Conservation (phyloP, 2,113 vertebrate genomes). For the Cathartes aura region DNA sequence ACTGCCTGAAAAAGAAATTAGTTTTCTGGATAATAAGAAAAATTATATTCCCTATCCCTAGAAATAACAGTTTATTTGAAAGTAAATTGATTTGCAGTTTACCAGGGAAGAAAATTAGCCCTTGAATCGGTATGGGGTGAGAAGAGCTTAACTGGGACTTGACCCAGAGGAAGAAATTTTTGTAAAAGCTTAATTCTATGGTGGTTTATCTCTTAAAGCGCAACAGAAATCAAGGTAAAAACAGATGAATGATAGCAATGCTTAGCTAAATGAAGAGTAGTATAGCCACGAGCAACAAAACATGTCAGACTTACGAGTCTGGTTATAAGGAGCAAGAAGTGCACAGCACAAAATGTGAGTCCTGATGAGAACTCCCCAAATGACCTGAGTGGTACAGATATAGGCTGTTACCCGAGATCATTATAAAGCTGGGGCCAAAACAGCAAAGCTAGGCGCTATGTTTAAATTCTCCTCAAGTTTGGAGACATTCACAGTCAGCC, state of each 20-base stretch:
- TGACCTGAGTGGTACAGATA: not conserved
- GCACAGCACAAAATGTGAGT: not conserved
- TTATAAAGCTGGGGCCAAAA: not conserved
- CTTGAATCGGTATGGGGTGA: not conserved
- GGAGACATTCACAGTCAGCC: not conserved
- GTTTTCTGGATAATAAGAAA: not conserved
- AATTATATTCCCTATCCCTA: not conserved
- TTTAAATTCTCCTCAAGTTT: not conserved
- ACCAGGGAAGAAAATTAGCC: not conserved
- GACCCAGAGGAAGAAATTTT: not conserved
- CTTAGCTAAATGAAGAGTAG: not conserved
- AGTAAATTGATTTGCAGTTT: not conserved
- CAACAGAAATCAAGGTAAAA: not conserved
- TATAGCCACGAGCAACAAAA: not conserved
- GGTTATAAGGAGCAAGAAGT: not conserved
- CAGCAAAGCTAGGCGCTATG: not conserved
- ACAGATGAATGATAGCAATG: not conserved
- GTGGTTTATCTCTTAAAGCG: not conserved
- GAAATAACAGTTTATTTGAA: not conserved
- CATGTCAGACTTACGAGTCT: not conserved
- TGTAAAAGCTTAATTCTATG: not conserved
- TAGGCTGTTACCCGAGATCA: not conserved
- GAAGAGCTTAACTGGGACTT: not conserved
- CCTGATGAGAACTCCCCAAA: not conserved
- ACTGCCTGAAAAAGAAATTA: not conserved